Percentiles rank a stretch among this genome's conserved stretches.
Conservation (phyloP, 2,888 invertebrate species). For the Ellobium chinense region DNA sequence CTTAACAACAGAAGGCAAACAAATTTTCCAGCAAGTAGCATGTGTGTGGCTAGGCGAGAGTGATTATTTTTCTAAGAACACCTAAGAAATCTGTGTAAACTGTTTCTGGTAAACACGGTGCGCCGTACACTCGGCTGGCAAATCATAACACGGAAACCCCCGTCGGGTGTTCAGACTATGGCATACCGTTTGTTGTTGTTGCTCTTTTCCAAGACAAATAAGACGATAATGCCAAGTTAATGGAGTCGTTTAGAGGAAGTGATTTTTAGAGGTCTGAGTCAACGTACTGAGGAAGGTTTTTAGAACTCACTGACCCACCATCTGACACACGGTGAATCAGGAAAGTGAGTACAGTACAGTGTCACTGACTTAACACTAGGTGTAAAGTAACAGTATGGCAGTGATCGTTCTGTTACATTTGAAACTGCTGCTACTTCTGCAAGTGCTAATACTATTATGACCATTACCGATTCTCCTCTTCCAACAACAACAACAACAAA, state of each 20-base stretch:
- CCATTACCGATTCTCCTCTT: no score
- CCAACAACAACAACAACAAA: no score
- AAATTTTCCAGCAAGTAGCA: neutral
- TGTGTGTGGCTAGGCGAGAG: slow-evolving; percentile 10
- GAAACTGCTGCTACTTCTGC: no score
- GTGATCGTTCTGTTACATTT: no score
- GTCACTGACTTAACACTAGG: no score
- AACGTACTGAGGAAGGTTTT: no score
- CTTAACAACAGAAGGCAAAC: neutral
- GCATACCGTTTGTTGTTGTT: slow-evolving; percentile 33
- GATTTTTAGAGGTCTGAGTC: slow-evolving; percentile 20
- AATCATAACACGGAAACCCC: slow-evolving; percentile 24
- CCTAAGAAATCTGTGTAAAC: slow-evolving; percentile 21
- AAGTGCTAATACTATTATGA: no score
- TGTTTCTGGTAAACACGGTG: slow-evolving; percentile 20
- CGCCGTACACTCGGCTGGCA: slow-evolving; percentile 28
- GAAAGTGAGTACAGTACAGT: no score
- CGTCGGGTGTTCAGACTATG: neutral
- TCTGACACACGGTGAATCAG: no score
- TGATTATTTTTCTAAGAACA: slow-evolving; percentile 10
- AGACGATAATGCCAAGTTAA: neutral
- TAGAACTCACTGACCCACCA: no score
- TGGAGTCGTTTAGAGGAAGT: neutral
- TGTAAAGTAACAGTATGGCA: no score
- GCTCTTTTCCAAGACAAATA: slow-evolving; percentile 21